Evolutionary conservation across 2,888 invertebrate species (phyloP).

Genomic region (Tenthredo notha): DNA sequence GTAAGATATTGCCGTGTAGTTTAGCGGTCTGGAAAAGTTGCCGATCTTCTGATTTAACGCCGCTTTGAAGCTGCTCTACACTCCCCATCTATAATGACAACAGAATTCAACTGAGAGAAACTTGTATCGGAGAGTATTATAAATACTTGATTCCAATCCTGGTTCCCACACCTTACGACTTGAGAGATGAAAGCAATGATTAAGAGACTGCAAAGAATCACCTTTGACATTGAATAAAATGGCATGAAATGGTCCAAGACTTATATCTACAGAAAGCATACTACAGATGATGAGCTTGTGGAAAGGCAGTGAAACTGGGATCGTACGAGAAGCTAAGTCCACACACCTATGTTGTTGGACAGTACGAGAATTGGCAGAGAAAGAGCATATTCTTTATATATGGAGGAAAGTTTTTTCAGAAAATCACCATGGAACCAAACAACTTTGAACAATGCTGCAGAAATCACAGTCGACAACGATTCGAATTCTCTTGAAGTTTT

Average conservation of each 20-base stretch:
- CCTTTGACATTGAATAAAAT: slow-evolving; percentile 37
- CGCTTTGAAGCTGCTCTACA: background rate
- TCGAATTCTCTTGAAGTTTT: slow-evolving; percentile 1
- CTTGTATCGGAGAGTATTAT: background rate
- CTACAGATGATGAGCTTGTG: slow-evolving; percentile 39
- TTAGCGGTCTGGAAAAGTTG: background rate
- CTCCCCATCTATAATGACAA: slow-evolving; percentile 32
- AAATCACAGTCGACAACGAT: background rate
- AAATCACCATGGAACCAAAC: slow-evolving; percentile 13
- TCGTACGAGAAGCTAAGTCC: background rate
- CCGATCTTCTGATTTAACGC: background rate
- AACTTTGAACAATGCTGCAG: background rate
- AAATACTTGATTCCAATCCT: slow-evolving; percentile 44
- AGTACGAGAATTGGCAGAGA: background rate
- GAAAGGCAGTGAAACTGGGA: slow-evolving; percentile 26
- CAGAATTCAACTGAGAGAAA: background rate
- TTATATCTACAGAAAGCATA: slow-evolving; percentile 14
- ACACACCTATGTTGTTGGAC: slow-evolving; percentile 31
- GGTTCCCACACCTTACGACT: slow-evolving; percentile 34
- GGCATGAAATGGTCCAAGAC: slow-evolving; percentile 26
- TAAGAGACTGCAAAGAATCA: slow-evolving; percentile 10
- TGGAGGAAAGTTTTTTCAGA: slow-evolving; percentile 7
- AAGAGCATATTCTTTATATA: slow-evolving; percentile 11
- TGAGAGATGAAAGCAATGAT: slow-evolving; percentile 34
- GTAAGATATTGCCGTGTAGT: slow-evolving; percentile 7